A percentile compares a stretch with the other conserved stretches of the same genome.
Evolutionary conservation across 1,140 invertebrate genomes (phyloP).

Genomic region (Cherax quadricarinatus): DNA sequence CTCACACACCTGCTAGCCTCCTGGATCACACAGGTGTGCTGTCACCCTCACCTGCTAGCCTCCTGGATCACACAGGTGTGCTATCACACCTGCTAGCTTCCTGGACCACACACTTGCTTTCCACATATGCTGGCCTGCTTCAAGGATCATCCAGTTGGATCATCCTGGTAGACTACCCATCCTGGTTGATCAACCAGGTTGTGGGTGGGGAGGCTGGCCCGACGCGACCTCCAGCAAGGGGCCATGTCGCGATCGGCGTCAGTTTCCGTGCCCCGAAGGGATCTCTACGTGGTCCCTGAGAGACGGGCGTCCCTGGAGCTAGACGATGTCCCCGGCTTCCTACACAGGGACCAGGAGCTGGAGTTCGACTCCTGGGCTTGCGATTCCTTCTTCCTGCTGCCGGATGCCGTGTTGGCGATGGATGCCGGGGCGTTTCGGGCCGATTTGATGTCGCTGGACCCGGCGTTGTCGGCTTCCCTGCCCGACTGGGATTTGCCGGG

Average conservation of each 20-base stretch:
- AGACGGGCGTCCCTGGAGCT: conserved; percentile 63
- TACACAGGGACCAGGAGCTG: conserved; percentile 54
- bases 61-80: no score
- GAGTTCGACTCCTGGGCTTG: conserved; percentile 73
- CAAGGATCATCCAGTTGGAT: no score
- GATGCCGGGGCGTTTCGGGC: conserved; percentile 71
- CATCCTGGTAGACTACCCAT: no score
- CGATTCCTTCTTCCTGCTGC: conserved; percentile 72
- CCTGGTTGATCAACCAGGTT: no score
- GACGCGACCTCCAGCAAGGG: background rate
- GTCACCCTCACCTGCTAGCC: no score
- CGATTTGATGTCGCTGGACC: conserved; percentile 70
- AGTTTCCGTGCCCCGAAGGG: conserved; percentile 69
- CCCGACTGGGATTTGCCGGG: conserved; percentile 68
- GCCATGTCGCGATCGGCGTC: conserved; percentile 73
- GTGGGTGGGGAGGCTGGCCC: background rate
- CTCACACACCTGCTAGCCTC: no score
- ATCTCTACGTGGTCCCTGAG: conserved; percentile 62
- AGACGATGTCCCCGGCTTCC: conserved; percentile 42
- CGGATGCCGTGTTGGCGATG: conserved; percentile 71
- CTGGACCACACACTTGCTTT: no score
- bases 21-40: no score
- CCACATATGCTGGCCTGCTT: no score
- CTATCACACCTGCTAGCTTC: no score
- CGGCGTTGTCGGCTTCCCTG: conserved; percentile 68